These are phyloP conservation scores for Mionectes olivaceus DNA, from an alignment of 2,797 vertebrate species.

Conservation along the genomic window DNA sequence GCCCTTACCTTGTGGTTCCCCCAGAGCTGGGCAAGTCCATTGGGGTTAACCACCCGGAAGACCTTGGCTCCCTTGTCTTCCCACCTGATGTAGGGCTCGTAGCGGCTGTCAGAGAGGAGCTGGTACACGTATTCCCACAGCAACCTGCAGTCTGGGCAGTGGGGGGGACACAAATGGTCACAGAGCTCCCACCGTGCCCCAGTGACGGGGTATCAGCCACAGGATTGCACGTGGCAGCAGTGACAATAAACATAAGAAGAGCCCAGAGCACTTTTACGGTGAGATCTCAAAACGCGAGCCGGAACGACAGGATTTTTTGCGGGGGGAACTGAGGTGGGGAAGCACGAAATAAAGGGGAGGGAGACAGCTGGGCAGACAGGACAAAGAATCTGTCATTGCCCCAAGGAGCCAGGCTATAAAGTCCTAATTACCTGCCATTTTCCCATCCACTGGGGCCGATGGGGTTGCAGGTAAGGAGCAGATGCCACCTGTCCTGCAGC, in stretches of 20 bases:
- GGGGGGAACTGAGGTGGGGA: not conserved
- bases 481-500: conserved; percentile 10
- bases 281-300: not conserved
- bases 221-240: fast-evolving
- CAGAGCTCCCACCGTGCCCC: not conserved
- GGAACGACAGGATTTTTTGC: not conserved
- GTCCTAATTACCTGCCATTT: conserved; percentile 84
- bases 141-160: conserved; percentile 86
- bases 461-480: conserved; percentile 5
- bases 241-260: fast-evolving
- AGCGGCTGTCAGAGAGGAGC: conserved; percentile 86
- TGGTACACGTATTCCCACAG: conserved; percentile 93
- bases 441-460: conserved; percentile 78
- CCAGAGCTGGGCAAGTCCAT: conserved; percentile 91
- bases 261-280: not conserved
- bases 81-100: conserved; percentile 89
- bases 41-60: conserved; percentile 89
- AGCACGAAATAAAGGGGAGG: not conserved
- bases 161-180: not conserved
- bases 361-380: not conserved
- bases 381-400: not conserved
- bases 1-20: conserved; percentile 91
- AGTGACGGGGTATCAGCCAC: not conserved
- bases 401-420: not conserved
- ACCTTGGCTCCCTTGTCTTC: conserved; percentile 84